A percentile compares a stretch with the other conserved stretches of the same genome.
Evolutionary conservation across 1,140 invertebrate species (phyloP).

Genomic region (Pygmarrhopalites habei): DNA sequence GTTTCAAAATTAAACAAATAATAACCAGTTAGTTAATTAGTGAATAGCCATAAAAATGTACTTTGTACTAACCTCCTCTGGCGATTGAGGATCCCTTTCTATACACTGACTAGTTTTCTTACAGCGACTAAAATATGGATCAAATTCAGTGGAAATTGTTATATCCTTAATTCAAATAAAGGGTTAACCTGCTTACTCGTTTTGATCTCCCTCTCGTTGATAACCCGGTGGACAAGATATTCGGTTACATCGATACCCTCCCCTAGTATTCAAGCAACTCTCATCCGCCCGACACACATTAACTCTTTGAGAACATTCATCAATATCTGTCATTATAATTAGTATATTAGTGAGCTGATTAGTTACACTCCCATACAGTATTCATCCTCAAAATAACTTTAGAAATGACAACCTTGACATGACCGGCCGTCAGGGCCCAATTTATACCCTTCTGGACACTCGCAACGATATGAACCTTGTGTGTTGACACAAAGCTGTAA

Average conservation of each 20-base stretch:
- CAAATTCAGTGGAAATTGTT: too few species aligned
- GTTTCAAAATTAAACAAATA: too few species aligned
- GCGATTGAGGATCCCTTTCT: constrained; percentile 56
- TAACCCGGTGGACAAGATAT: constrained; percentile 80
- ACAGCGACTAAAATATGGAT: constrained; percentile 69
- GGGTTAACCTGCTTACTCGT: constrained; percentile 70
- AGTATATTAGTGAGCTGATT: too few species aligned
- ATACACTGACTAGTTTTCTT: constrained; percentile 61
- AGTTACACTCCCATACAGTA: constrained; percentile 12
- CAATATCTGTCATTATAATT: constrained; percentile 73
- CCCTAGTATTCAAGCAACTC: constrained; percentile 83
- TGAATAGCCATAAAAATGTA: too few species aligned
- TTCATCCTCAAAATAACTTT: background rate
- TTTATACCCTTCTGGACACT: constrained; percentile 76
- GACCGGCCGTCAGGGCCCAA: constrained; percentile 59
- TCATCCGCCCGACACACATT: constrained; percentile 53
- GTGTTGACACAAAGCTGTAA: constrained; percentile 85
- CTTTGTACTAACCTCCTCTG: too few species aligned
- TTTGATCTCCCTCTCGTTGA: constrained; percentile 58
- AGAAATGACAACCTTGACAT: constrained; percentile 57
- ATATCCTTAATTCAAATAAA: constrained; percentile 9
- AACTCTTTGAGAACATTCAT: constrained; percentile 71
- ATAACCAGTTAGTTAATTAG: too few species aligned
- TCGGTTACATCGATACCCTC: constrained; percentile 75
- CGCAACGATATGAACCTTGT: constrained; percentile 70